Base-by-base conservation (phyloP, 2,888 invertebrate species). In the Eupithecia subfuscata region DNA sequence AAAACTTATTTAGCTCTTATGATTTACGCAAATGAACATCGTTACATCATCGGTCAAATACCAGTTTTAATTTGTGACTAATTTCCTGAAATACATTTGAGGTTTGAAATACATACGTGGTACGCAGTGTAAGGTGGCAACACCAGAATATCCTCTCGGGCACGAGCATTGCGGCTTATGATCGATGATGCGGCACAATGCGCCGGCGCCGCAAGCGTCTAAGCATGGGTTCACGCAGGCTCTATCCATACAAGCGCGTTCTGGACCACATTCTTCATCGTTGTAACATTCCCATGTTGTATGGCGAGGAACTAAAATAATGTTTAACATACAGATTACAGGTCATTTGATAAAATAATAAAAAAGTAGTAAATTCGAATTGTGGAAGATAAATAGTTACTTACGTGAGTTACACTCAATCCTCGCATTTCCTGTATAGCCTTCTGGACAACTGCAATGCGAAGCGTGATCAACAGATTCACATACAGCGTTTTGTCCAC, bases 401-500 rank as follows among this genome's bases (percentile, higher is more conserved):
- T 76, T 95, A 96, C 96, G 92, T 86, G 90, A 88, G 71, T 96
- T 96, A 86, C 98, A 98, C 91, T 98, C 98, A 70, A 96, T 91
- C 88, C 97, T 96, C 14, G 98, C 96, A 88, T 97, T 97, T 84
- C 98, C 98, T 56, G 95, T 95, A 86, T 97, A 98, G 34, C 97
- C 97, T 16, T 96, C 93, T 22, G 98, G 96, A 88, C 98, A 98
- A 18, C 96, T 95, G 87, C 98, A 98, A 69, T 96, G 95, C 0
- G 97, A 97, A 80, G 96, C 96, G 86, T 98, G 98, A 82, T 96
- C 96, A 34, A 95, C 88, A 0, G 98, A 97, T 85, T 95, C 96
- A 86, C 98, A 98, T 78, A 97, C 95, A 3, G 98, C 98, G 85
- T 98, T 98, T 70, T 97, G 95, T 75, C 98, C 98, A 84, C 98